Conservation (phyloP, 2,888 invertebrate genomes). For the Phyllotreta cruciferae region DNA sequence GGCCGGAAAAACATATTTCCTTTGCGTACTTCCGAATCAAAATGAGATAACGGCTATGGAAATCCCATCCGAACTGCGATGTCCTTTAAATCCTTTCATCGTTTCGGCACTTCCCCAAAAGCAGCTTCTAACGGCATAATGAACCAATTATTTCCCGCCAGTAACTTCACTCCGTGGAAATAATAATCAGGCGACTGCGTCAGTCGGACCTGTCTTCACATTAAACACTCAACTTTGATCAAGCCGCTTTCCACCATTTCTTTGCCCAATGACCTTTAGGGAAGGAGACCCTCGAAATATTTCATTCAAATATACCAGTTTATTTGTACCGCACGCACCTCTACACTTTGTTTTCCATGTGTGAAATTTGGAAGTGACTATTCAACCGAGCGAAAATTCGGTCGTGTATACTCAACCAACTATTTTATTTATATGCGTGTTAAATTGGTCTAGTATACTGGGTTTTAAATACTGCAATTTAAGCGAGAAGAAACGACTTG, state of each 20-base stretch:
- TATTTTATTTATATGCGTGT: no score
- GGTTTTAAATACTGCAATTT: no score
- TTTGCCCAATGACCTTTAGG: no score
- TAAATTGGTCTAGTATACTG: no score
- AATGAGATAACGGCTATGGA: not conserved
- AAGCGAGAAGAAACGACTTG: no score
- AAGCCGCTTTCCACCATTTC: not conserved
- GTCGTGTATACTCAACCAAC: no score
- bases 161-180: constrained; percentile 17
- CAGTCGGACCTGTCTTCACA: constrained; percentile 1
- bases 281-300: no score
- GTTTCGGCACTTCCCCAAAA: constrained; percentile 8
- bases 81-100: constrained; percentile 23
- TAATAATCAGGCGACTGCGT: constrained; percentile 12
- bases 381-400: no score
- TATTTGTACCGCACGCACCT: no score
- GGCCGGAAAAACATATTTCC: not conserved
- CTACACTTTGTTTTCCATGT: no score
- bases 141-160: constrained; percentile 23
- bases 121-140: constrained; percentile 20
- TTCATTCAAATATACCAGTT: no score
- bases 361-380: no score
- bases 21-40: not conserved
- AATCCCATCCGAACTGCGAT: constrained; percentile 19
- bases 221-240: constrained; percentile 4